phyloP scores from a whole-genome alignment of 2,113 vertebrate species.

The Pseudorectes ferrugineus region DNA sequence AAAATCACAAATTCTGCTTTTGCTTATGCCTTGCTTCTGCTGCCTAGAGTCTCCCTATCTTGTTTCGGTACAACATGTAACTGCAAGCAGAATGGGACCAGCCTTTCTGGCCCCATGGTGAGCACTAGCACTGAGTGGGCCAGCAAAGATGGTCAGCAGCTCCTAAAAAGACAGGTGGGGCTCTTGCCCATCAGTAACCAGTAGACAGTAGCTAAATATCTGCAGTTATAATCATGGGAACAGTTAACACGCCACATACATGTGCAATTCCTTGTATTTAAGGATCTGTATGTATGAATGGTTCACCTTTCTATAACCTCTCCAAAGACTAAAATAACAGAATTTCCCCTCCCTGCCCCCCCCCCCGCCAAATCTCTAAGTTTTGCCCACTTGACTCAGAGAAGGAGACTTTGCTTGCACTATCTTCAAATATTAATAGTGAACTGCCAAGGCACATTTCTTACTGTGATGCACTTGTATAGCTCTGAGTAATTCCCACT shows the following conservation, averaged over 20 bases:
- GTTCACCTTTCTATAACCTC: neutral
- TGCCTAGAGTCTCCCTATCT: neutral
- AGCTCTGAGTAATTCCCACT: slow-evolving; percentile 23
- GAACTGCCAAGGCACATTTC: slow-evolving; percentile 30
- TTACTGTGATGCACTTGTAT: slow-evolving; percentile 18
- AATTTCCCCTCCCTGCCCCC: neutral
- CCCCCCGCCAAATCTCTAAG: neutral
- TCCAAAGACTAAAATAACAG: neutral
- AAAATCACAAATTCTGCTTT: neutral
- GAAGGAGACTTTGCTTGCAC: neutral
- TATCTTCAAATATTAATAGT: slow-evolving; percentile 34
- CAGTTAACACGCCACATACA: neutral
- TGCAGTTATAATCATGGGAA: neutral
- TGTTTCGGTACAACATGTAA: neutral
- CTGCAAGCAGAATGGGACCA: neutral
- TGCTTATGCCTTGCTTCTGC: neutral
- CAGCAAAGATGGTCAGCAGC: neutral
- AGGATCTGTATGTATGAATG: neutral
- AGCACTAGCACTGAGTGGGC: neutral
- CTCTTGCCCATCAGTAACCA: neutral
- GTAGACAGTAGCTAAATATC: neutral
- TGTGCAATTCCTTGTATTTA: neutral
- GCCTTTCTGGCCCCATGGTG: neutral
- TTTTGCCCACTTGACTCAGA: neutral
- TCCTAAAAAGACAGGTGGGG: neutral